These are phyloP conservation scores for Sycobia sp. DNA, from an alignment of 1,140 invertebrate genomes.

Conservation along the genomic window DNA sequence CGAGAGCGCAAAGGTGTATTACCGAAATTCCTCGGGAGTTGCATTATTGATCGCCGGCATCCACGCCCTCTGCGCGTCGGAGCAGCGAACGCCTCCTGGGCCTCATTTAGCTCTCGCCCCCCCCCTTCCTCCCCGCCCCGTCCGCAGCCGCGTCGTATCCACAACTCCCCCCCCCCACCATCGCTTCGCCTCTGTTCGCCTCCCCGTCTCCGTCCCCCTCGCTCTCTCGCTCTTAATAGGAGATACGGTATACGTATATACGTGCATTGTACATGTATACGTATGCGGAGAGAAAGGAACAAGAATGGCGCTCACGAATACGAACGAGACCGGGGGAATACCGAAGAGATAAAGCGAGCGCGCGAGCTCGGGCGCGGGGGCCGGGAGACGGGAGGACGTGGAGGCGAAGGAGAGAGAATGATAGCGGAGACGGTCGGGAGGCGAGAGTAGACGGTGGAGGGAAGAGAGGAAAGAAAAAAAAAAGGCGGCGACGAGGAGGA, in stretches of 20 bases:
- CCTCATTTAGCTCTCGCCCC: conserved; percentile 34
- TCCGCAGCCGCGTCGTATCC: no score
- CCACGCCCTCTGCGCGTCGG: conserved; percentile 33
- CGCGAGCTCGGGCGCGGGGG: background rate
- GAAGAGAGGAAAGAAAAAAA: background rate
- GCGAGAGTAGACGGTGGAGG: background rate
- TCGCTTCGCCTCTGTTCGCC: no score
- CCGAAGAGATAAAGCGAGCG: background rate
- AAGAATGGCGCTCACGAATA: conserved; percentile 14
- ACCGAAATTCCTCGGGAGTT: conserved; percentile 33
- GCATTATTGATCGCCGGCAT: conserved; percentile 44
- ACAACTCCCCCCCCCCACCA: no score
- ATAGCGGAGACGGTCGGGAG: no score
- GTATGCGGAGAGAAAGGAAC: background rate
- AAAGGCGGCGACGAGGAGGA: no score
- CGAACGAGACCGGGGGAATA: conserved; percentile 8
- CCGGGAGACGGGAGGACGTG: background rate
- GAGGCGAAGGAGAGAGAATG: no score
- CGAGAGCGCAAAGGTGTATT: conserved; percentile 21
- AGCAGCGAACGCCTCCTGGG: conserved; percentile 38
- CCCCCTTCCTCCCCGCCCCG: no score
- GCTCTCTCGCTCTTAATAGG: no score
- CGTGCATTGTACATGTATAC: background rate
- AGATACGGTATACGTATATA: no score
- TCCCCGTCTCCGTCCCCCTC: no score